Evolutionary conservation across 2,113 vertebrate genomes (phyloP), one percentile per base, ranked within the genome.

Genomic region (Colinus virginianus): DNA sequence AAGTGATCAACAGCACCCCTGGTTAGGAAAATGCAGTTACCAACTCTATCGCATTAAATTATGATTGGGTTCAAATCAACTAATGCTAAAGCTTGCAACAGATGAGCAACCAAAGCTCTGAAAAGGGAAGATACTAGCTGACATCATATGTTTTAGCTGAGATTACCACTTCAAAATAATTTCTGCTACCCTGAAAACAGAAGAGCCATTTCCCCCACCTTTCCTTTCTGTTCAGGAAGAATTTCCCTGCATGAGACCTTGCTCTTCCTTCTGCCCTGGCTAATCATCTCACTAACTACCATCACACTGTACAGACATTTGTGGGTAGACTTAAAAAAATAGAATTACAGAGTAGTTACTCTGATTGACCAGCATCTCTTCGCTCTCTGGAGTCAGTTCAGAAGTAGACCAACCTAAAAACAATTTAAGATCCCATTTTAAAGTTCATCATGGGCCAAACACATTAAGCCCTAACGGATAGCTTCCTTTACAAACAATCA

Each of bases 401-500:
- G 59, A 78, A n/a, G 30, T 87, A 81, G 61, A 87, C 22, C 71
- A 90, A 84, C n/a, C 42, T 74, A 90, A 90, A 43, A 72, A 26
- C 21, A 0, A 43, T 61, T 89, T 64, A 80, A 88, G 40, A 42
- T 46, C 46, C 18, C 53, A n/a, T 80, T 87, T 78, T 89, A 78
- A 81, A 91, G 89, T 91, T 96, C 86, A 91, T 38, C 78, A 78
- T 85, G 61, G 80, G 83, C 90, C 76, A 94, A 93, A 93, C 1
- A 2, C 66, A 92, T 90, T 94, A 94, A 95, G 92, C 38, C 21
- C 28, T 92, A 93, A 85, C 62, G 74, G 93, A 91, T 80, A 59
- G n/a, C 71, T 95, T 96, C 94, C 83, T 85, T 88, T 94, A 72
- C 68, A 88, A 93, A 75, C 72, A 43, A 80, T 46, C 64, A n/a